Evolutionary conservation across 92 coral and sea anemone species (phyloP), one percentile per base, ranked within the genome.

Genomic region (Hydrozoanthus gracilis): DNA sequence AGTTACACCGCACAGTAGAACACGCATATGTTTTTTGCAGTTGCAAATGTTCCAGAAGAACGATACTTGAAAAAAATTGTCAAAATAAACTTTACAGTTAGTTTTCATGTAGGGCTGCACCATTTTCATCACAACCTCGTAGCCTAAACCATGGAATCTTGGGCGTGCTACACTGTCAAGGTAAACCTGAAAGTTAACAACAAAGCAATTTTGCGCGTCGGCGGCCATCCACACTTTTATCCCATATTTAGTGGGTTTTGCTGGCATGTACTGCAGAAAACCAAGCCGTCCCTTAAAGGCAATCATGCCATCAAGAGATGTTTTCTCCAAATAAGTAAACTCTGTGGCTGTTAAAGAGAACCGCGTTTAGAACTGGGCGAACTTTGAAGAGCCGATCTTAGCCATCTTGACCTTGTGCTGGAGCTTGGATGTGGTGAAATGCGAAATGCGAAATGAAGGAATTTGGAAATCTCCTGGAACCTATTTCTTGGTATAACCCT

Each of bases 81-180:
- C 92, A 61, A 92, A 90, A 84, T 64, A 88, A 27, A 92, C 83
- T 54, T 83, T 91, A 84, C 91, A 79, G 44, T 85, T 89, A 82
- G 75, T 83, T 12, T 73, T 83, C 88, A 72, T 61, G 70, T n/a
- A 76, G 5, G 86, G 92, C 78, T 71, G 44, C 14, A 61, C 54
- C 89, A 88, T 84, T 58, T 27, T 51, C 89, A 62, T 88, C 47
- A 76, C 92, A 44, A 89, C 92, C 78, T 89, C 75, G 17, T 89
- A 71, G 66, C 92, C 87, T 27, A 78, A 89, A 86, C 83, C 87
- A 73, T 79, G 87, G 39, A 71, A 44, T 64, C 89, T 66, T 52
- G 4, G 70, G 65, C 82, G 86, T 60, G 67, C 89, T 51, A 86
- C 82, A 6, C 73, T 89, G 45, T 89, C 92, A 58, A 70, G 82